Conservation (phyloP, 2,888 invertebrate species). For the Zygothrica quintamaculata region DNA sequence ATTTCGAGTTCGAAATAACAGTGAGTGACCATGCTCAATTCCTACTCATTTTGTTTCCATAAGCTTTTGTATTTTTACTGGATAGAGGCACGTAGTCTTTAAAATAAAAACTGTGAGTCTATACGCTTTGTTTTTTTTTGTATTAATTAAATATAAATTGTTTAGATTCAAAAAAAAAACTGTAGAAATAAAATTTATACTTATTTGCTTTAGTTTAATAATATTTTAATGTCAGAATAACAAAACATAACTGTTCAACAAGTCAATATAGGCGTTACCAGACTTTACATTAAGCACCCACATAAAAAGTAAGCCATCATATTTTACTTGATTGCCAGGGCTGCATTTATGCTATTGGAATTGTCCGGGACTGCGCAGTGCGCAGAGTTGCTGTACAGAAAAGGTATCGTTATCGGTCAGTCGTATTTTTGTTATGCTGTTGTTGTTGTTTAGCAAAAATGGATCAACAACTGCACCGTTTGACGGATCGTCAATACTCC, state of each 20-base stretch:
- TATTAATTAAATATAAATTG: no score
- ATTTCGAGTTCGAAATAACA: not conserved
- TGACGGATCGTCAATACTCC: slow-evolving; percentile 74
- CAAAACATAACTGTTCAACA: slow-evolving; percentile 15
- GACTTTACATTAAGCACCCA: slow-evolving; percentile 4
- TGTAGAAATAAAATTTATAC: no score
- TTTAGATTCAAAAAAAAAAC: no score
- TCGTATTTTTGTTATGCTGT: slow-evolving; percentile 53
- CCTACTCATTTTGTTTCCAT: no score
- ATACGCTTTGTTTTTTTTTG: no score
- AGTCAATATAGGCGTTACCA: slow-evolving; percentile 14
- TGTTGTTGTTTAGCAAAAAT: slow-evolving; percentile 69
- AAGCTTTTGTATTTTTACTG: no score
- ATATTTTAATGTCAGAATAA: no score
- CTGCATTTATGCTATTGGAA: slow-evolving; percentile 14
- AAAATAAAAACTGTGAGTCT: no score
- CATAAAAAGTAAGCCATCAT: not conserved
- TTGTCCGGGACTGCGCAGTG: slow-evolving; percentile 45
- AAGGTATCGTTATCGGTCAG: slow-evolving; percentile 53
- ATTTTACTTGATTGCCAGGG: slow-evolving; percentile 24
- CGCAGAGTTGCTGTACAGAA: slow-evolving; percentile 49
- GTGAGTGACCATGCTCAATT: no score
- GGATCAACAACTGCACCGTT: slow-evolving; percentile 73
- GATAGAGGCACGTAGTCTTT: no score
- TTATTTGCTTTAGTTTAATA: no score